Evolutionary conservation across 2,113 vertebrate genomes (phyloP).

Genomic region (Nothoprocta perdicaria): DNA sequence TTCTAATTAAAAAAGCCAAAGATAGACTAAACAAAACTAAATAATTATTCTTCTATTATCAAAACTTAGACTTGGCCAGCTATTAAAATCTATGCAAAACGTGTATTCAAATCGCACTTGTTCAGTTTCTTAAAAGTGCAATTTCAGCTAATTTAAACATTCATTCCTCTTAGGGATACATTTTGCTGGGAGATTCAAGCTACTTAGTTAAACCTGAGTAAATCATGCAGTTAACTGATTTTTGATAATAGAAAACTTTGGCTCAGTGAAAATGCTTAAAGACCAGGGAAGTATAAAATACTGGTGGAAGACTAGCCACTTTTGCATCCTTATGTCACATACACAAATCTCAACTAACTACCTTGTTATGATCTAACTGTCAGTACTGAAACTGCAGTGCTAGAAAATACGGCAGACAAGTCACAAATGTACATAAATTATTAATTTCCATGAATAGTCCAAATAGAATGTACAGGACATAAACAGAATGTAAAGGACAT

Average conservation of each 20-base stretch:
- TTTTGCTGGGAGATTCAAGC: slow-evolving; percentile 79
- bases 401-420: slow-evolving; percentile 48
- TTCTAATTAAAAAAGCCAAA: neutral
- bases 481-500: neutral
- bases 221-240: slow-evolving; percentile 82
- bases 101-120: slow-evolving; percentile 82
- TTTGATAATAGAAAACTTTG: slow-evolving; percentile 83
- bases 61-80: slow-evolving; percentile 26
- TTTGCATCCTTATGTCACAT: slow-evolving; percentile 59
- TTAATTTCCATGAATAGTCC: neutral
- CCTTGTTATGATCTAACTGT: slow-evolving; percentile 47
- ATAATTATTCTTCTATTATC: slow-evolving; percentile 33
- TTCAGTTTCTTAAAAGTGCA: slow-evolving; percentile 77
- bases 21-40: neutral
- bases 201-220: slow-evolving; percentile 77
- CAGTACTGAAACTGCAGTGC: slow-evolving; percentile 39
- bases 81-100: slow-evolving; percentile 71
- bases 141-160: slow-evolving; percentile 84
- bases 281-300: slow-evolving; percentile 49
- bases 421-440: neutral
- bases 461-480: neutral
- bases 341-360: slow-evolving; percentile 50
- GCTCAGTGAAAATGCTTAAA: slow-evolving; percentile 77
- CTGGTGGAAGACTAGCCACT: slow-evolving; percentile 61
- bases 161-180: slow-evolving; percentile 79